phyloP scores from a whole-genome alignment of 2,797 vertebrate species.

The Pitangus sulphuratus region DNA sequence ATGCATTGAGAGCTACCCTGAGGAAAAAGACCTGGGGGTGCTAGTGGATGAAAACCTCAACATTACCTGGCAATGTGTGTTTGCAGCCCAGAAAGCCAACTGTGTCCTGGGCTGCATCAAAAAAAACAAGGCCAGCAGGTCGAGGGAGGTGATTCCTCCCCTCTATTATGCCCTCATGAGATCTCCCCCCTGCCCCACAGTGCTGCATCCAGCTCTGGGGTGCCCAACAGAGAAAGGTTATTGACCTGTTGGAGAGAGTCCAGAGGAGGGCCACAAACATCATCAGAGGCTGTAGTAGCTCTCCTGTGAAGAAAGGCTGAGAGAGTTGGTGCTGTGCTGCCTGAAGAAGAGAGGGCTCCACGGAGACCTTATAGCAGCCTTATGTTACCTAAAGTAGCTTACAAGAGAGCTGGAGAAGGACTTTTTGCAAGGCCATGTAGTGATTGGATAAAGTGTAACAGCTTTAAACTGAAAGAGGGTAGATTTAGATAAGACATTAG shows the following conservation, averaged over 20 bases:
- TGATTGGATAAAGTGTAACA: background rate
- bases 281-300: background rate
- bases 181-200: background rate
- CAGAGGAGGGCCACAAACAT: background rate
- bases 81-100: background rate
- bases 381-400: background rate
- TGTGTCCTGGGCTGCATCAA: background rate
- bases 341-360: background rate
- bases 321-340: rapidly evolving
- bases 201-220: background rate
- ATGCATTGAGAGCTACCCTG: background rate
- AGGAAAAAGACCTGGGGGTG: background rate
- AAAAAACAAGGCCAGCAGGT: background rate
- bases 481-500: background rate
- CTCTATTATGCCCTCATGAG: background rate
- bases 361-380: background rate
- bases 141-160: background rate
- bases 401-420: background rate
- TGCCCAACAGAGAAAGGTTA: background rate
- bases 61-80: rapidly evolving
- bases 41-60: background rate
- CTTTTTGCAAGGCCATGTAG: background rate
- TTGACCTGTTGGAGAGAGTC: rapidly evolving
- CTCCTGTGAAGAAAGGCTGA: background rate
- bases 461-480: background rate